Percentiles rank a stretch among this genome's conserved stretches.
phyloP scores from a whole-genome alignment of 35 echinoderm and acorn worm genomes.

The Stichopus chloronotus region DNA sequence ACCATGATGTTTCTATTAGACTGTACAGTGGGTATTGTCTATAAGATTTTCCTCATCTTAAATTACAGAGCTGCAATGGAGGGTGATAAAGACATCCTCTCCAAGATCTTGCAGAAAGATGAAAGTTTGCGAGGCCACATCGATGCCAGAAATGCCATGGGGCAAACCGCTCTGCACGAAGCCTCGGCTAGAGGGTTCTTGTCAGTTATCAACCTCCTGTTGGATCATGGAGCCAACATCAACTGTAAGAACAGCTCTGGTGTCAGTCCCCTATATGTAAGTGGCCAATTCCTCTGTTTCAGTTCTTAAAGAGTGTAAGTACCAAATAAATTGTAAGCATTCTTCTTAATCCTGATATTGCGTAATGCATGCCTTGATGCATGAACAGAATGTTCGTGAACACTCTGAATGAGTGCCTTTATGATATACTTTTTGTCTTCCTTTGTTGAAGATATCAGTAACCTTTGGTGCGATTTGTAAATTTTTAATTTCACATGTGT shows the following conservation, averaged over 20 bases:
- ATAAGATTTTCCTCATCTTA: no score
- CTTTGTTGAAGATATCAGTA: no score
- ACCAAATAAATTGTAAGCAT: neutral
- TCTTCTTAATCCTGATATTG: no score
- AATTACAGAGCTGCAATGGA: constrained; percentile 70
- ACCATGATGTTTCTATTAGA: no score
- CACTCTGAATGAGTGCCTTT: no score
- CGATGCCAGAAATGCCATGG: constrained; percentile 77
- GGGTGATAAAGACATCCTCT: constrained; percentile 42
- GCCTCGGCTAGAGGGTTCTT: constrained; percentile 66
- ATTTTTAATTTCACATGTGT: no score
- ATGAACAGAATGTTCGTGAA: no score
- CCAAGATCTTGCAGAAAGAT: constrained; percentile 67
- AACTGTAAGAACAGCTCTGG: constrained; percentile 91
- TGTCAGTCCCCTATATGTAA: constrained; percentile 93
- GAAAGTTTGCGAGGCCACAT: constrained; percentile 67
- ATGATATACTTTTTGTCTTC: no score
- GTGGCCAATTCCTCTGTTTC: neutral
- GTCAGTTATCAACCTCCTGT: constrained; percentile 55
- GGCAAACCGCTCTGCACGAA: constrained; percentile 83
- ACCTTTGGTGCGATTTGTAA: no score
- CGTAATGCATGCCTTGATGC: no score
- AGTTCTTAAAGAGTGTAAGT: neutral
- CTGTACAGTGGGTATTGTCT: no score
- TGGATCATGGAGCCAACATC: constrained; percentile 81